Evolutionary conservation across 2,888 invertebrate species (phyloP).

Genomic region (Diploptera punctata): DNA sequence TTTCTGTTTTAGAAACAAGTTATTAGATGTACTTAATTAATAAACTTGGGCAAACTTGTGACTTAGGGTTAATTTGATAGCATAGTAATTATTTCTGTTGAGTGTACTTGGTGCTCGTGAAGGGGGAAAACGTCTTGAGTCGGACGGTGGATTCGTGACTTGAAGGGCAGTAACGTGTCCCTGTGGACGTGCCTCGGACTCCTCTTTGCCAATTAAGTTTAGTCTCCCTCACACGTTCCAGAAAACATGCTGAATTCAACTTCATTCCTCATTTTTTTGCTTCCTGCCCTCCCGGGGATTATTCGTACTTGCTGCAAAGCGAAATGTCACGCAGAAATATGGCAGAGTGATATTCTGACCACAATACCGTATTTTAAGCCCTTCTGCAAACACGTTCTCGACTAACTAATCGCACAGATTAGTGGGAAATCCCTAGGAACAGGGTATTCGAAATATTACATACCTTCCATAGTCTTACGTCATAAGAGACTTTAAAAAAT

Average conservation of each 20-base stretch:
- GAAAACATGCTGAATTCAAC: neutral
- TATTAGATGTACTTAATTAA: too few species aligned
- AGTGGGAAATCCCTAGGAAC: too few species aligned
- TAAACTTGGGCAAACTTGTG: too few species aligned
- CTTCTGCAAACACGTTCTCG: too few species aligned
- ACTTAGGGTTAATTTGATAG: too few species aligned
- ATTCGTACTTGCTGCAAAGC: neutral
- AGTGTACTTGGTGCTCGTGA: neutral
- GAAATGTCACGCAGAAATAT: neutral
- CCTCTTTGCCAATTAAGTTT: slow-evolving; percentile 7
- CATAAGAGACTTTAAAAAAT: too few species aligned
- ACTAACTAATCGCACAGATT: too few species aligned
- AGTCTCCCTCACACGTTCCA: neutral
- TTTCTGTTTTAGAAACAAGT: too few species aligned
- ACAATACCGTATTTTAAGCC: too few species aligned
- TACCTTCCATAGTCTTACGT: too few species aligned
- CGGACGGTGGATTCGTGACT: neutral
- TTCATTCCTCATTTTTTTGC: neutral
- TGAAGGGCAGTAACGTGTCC: neutral
- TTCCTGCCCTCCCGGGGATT: neutral
- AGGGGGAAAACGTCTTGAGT: slow-evolving; percentile 6
- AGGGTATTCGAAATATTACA: too few species aligned
- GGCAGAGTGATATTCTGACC: too few species aligned
- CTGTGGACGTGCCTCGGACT: slow-evolving; percentile 16
- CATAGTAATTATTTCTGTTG: neutral